Percentiles rank a stretch among this genome's conserved stretches.
Evolutionary conservation across 2,113 vertebrate species (phyloP).

Genomic region (Mola mola): DNA sequence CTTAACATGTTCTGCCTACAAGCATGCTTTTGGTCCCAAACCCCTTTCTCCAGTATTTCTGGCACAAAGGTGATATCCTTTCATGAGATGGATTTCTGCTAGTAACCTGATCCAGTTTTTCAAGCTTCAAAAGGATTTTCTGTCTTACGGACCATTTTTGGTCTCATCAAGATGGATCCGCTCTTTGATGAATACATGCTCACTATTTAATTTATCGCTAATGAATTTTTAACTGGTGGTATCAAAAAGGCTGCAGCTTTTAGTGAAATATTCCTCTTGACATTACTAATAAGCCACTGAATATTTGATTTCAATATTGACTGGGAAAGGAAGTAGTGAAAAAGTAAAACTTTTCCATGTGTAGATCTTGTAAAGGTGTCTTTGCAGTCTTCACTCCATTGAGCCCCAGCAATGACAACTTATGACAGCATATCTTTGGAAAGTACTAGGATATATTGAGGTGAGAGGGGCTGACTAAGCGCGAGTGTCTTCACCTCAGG

Average conservation of each 20-base stretch:
- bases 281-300: no score
- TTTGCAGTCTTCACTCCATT: conserved; percentile 7
- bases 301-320: conserved; percentile 16
- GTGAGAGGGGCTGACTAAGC: conserved; percentile 51
- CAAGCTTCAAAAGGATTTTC: background rate
- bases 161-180: background rate
- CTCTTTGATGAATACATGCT: conserved; percentile 14
- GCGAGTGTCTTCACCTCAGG: conserved; percentile 34
- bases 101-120: no score
- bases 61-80: no score
- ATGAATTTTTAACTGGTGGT: background rate
- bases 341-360: conserved; percentile 20
- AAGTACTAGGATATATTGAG: conserved; percentile 58
- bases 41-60: no score
- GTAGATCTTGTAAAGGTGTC: conserved; percentile 1
- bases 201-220: no score
- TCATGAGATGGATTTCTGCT: no score
- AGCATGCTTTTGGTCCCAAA: no score
- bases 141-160: background rate
- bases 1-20: no score
- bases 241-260: conserved; percentile 14
- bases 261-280: conserved; percentile 4
- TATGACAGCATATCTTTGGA: conserved; percentile 54
- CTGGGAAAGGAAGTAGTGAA: no score
- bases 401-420: background rate